Evolutionary conservation across 2,797 vertebrate species (phyloP).

Genomic region (Acipenser oxyrinchus): DNA sequence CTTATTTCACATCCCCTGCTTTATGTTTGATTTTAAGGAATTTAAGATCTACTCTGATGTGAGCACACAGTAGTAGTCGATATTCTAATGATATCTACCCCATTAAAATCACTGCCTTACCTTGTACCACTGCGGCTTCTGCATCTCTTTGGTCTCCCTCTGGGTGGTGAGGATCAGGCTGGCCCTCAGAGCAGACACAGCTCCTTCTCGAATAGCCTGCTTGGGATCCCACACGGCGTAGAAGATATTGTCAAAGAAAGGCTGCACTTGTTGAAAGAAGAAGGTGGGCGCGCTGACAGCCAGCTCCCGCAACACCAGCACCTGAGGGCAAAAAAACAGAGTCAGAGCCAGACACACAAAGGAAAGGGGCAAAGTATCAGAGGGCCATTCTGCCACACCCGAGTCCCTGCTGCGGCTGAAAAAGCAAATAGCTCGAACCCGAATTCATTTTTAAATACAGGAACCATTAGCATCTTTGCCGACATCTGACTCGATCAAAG

Average conservation of each 20-base stretch:
- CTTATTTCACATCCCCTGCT: no score
- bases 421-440: no score
- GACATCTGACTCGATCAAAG: no score
- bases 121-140: constrained; percentile 98
- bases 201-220: constrained; percentile 92
- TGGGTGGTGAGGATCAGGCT: constrained; percentile 94
- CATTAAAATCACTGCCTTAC: constrained; percentile 48
- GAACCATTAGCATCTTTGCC: no score
- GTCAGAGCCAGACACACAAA: not conserved
- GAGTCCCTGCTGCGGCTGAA: no score
- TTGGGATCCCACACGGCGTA: constrained; percentile 96
- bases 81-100: no score
- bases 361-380: no score
- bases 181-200: constrained; percentile 87
- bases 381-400: no score
- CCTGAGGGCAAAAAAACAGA: constrained; percentile 46
- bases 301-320: constrained; percentile 88
- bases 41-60: no score
- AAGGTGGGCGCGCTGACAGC: constrained; percentile 95
- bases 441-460: no score
- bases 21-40: no score
- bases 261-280: constrained; percentile 98
- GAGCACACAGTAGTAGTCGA: no score
- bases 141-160: constrained; percentile 96
- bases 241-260: constrained; percentile 96